These are phyloP conservation scores for Isichthys henryi DNA, from an alignment of 2,113 vertebrate genomes.

Conservation along the genomic window DNA sequence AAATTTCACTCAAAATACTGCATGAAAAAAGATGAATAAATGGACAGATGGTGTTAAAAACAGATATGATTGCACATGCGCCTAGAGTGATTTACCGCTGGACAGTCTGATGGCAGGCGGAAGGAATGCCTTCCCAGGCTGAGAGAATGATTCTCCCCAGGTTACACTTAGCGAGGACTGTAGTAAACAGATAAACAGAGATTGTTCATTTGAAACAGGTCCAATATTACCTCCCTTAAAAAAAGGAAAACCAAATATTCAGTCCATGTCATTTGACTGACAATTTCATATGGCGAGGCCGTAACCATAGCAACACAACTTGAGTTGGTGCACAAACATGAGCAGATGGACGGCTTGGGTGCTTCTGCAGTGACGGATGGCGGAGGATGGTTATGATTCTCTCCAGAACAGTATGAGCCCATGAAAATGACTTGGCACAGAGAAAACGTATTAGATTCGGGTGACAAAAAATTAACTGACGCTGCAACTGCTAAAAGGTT, in stretches of 20 bases:
- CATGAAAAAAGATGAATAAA: background rate
- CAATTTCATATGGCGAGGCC: conserved; percentile 73
- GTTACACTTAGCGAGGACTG: background rate
- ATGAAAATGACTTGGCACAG: conserved; percentile 66
- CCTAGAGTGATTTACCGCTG: background rate
- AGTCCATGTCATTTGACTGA: conserved; percentile 59
- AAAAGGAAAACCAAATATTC: conserved; percentile 29
- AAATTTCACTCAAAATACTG: background rate
- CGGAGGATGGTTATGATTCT: conserved; percentile 52
- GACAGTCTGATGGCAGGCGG: background rate
- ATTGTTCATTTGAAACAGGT: background rate
- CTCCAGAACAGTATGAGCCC: conserved; percentile 53
- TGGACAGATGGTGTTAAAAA: background rate
- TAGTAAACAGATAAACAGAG: conserved; percentile 3
- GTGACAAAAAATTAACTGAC: conserved; percentile 62
- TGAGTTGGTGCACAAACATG: conserved; percentile 77
- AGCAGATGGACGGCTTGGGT: conserved; percentile 66
- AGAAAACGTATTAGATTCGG: conserved; percentile 71
- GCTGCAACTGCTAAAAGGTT: conserved; percentile 61
- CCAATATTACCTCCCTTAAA: background rate
- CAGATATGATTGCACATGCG: background rate
- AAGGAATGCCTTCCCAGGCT: background rate
- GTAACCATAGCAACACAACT: conserved; percentile 67
- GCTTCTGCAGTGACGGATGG: conserved; percentile 60
- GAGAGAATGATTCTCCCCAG: background rate